phyloP scores from a whole-genome alignment of 2,888 invertebrate genomes.

The Folsomia candida region DNA sequence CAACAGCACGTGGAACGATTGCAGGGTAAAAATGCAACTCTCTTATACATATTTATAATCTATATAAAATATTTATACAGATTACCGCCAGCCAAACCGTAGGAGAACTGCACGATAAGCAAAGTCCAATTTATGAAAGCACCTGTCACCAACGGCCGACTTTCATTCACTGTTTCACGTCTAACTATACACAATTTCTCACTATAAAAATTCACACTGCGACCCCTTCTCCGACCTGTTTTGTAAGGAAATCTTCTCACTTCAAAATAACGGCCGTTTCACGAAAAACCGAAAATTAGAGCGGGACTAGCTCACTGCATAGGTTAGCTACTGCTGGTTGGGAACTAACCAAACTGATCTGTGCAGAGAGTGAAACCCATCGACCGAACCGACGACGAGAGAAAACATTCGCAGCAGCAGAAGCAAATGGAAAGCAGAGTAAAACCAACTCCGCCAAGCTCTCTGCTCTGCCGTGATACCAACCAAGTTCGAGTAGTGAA shows the following conservation, averaged over 20 bases:
- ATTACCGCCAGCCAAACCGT: neutral
- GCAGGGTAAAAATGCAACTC: neutral
- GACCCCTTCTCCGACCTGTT: neutral
- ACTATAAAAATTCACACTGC: neutral
- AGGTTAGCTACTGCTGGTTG: slow-evolving; percentile 2
- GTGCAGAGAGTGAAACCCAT: slow-evolving; percentile 20
- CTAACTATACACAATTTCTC: neutral
- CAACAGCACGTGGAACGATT: no score
- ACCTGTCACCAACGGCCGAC: neutral
- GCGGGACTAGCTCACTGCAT: neutral
- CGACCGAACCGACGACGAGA: slow-evolving; percentile 12
- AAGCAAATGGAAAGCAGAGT: slow-evolving; percentile 4
- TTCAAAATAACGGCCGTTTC: neutral
- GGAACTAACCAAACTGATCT: slow-evolving; percentile 19
- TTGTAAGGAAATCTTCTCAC: neutral
- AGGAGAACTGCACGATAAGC: neutral
- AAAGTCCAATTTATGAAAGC: neutral
- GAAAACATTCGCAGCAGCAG: slow-evolving; percentile 1
- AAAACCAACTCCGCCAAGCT: neutral
- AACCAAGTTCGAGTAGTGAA: neutral
- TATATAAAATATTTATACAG: neutral
- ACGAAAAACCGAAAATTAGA: neutral
- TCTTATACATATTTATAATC: neutral
- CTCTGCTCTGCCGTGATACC: no score
- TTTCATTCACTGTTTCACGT: neutral